A percentile compares a stretch with the other conserved stretches of the same genome.
These are phyloP conservation scores for Heteractis magnifica DNA, from an alignment of 92 coral and sea anemone genomes.

Conservation along the genomic window DNA sequence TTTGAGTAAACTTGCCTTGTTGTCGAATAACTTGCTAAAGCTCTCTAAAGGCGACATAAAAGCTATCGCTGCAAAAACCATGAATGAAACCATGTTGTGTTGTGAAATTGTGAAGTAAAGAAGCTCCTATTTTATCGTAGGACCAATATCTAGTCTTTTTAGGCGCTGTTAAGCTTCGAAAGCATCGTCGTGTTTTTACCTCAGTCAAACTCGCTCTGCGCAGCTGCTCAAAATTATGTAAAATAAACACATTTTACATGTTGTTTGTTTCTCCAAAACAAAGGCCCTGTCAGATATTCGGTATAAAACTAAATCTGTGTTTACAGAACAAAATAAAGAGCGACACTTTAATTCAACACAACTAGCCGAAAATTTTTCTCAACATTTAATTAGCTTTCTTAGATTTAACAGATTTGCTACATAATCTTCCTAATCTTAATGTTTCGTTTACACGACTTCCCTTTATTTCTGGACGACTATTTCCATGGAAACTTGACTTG, in stretches of 20 bases:
- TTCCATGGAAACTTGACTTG: background rate
- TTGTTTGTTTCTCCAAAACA: conserved; percentile 8
- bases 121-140: background rate
- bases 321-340: background rate
- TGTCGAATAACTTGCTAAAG: conserved; percentile 3
- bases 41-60: background rate
- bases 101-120: background rate
- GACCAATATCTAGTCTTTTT: background rate
- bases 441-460: background rate
- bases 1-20: conserved; percentile 39
- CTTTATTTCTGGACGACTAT: background rate
- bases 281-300: background rate
- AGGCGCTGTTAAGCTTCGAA: background rate
- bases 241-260: background rate
- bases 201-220: background rate
- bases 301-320: background rate
- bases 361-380: background rate
- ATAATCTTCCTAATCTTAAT: background rate
- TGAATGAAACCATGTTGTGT: background rate
- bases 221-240: conserved; percentile 23
- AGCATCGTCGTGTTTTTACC: background rate
- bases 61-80: background rate
- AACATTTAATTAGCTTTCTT: background rate
- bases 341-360: background rate
- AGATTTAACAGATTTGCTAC: no score